A percentile compares a stretch with the other conserved stretches of the same genome.
These are phyloP conservation scores for Meliscaeva auricollis DNA, from an alignment of 2,888 invertebrate species.

Conservation along the genomic window DNA sequence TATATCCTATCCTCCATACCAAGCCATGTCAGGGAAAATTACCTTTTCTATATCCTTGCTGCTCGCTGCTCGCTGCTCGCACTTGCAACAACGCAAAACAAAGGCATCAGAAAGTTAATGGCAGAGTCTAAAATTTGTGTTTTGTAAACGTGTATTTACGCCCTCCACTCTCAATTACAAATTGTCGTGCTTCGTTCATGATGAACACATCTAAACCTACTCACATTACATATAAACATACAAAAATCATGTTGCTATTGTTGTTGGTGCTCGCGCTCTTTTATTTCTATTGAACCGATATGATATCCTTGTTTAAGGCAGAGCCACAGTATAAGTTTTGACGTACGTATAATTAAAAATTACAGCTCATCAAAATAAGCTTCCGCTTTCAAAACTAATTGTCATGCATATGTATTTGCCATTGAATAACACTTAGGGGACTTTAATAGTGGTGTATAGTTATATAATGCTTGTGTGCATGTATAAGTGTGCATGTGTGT, in stretches of 20 bases:
- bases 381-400: slow-evolving; percentile 66
- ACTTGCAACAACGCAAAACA: neutral
- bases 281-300: slow-evolving; percentile 50
- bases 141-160: slow-evolving; percentile 28
- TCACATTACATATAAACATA: neutral
- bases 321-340: slow-evolving; percentile 2
- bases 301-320: slow-evolving; percentile 67
- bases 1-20: neutral
- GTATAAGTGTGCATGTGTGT: neutral
- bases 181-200: neutral
- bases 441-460: slow-evolving; percentile 13
- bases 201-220: neutral
- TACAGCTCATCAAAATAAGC: slow-evolving; percentile 65
- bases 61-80: neutral
- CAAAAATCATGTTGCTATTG: neutral
- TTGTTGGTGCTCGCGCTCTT: neutral
- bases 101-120: neutral
- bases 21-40: slow-evolving; percentile 9
- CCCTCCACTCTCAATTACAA: slow-evolving; percentile 29
- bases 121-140: slow-evolving; percentile 19
- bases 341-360: slow-evolving; percentile 65
- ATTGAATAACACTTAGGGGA: slow-evolving; percentile 55
- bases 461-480: neutral
- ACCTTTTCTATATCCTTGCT: neutral
- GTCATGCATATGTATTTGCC: slow-evolving; percentile 53